Evolutionary conservation across 2,113 vertebrate genomes (phyloP), one percentile per base, ranked within the genome.

Genomic region (Anolis carolinensis): DNA sequence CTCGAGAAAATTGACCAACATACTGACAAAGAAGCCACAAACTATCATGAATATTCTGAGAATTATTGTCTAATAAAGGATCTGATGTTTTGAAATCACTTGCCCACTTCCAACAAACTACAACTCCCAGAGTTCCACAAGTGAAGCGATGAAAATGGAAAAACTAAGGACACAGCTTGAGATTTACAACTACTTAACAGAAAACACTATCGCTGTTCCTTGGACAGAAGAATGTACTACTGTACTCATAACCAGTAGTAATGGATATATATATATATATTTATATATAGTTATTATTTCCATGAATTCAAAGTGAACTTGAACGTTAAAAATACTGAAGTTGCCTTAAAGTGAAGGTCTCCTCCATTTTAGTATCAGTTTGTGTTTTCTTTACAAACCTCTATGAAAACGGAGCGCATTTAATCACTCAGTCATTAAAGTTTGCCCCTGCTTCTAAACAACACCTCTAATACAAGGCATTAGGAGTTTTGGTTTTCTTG

Each of bases 371-470:
- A 89, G 89, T 89, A 87, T 93, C 83, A 92, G 89, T 88, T 92
- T 89, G 73, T 91, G 85, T 89, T 91, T 89, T 92, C 39, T 94
- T 95, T 94, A 94, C 91, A 88, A 89, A 93, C 87, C 82, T 93
- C 90, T 92, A 93, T 92, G 90, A 91, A 94, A 94, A 74, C 92
- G 92, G 93, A 88, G 86, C 91, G 84, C 87, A 65, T 82, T 93
- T 94, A 92, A 93, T 86, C 87, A 90, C 88, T 85, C 81, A 90
- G 86, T 76, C 81, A 89, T 93, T 93, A 93, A 90, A 90, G 90
- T 86, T 89, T 86, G 92, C 92, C 90, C 68, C 80, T 90, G 90
- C 82, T 89, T 91, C 89, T 68, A 87, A 83, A 93, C 91, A 92
- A 92, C 93, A 92, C 86, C 59, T 92, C 92, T 93, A 85, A 86